Percentiles rank a stretch among this genome's conserved stretches.
phyloP scores from a whole-genome alignment of 2,888 invertebrate species.

The Nasonia oneida region DNA sequence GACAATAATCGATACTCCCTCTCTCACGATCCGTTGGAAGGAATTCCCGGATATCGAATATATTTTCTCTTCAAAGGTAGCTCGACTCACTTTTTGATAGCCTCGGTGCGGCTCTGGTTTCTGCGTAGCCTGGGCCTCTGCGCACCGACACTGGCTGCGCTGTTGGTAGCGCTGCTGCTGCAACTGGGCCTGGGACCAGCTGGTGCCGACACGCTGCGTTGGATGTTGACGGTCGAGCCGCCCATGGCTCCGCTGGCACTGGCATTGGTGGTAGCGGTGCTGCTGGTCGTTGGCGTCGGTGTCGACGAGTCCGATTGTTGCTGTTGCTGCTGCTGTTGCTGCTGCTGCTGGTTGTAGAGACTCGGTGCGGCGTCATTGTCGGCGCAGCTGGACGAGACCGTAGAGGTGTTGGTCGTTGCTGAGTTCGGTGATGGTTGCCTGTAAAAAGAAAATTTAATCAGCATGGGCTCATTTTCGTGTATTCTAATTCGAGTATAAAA shows the following conservation, averaged over 20 bases:
- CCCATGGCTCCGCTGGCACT: slow-evolving; percentile 65
- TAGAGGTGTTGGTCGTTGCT: slow-evolving; percentile 76
- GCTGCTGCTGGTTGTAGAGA: slow-evolving; percentile 62
- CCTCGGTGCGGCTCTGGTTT: slow-evolving; percentile 78
- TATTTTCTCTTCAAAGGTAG: neutral
- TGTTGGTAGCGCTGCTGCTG: slow-evolving; percentile 61
- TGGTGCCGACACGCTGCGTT: slow-evolving; percentile 74
- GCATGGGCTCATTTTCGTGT: neutral
- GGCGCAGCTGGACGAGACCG: slow-evolving; percentile 71
- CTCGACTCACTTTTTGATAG: slow-evolving; percentile 77
- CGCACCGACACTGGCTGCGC: neutral
- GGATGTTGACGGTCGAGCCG: slow-evolving; percentile 68
- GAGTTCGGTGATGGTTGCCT: slow-evolving; percentile 79
- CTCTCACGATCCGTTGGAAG: too few relatives aligned
- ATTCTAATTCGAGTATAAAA: neutral
- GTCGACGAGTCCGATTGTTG: slow-evolving; percentile 67
- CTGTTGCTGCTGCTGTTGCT: slow-evolving; percentile 45
- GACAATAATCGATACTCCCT: too few relatives aligned
- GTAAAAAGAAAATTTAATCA: slow-evolving; percentile 54
- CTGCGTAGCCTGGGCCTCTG: slow-evolving; percentile 78
- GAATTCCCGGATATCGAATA: neutral
- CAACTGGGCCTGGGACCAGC: slow-evolving; percentile 76
- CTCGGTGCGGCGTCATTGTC: slow-evolving; percentile 65
- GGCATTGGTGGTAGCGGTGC: slow-evolving; percentile 60
- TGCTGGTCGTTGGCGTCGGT: slow-evolving; percentile 65